Conservation (phyloP, 2,113 vertebrate genomes). For the Actinemys pallida region DNA sequence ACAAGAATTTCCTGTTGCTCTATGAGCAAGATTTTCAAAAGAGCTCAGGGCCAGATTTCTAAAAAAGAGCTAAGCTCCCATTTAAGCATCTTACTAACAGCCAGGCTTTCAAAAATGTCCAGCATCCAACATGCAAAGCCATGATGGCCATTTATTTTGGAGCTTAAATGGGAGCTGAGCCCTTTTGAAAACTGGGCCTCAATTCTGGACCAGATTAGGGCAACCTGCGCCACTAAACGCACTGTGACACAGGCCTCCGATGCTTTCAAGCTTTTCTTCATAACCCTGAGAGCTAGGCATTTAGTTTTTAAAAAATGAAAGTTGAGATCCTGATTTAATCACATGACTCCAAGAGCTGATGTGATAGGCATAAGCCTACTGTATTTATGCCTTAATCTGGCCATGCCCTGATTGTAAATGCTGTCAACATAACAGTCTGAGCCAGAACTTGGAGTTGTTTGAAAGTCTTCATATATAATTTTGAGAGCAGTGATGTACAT, state of each 20-base stretch:
- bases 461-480: background rate
- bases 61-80: background rate
- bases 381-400: background rate
- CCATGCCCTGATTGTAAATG: background rate
- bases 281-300: background rate
- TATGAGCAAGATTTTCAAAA: background rate
- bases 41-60: background rate
- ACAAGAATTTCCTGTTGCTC: background rate
- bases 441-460: background rate
- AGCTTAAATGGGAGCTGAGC: background rate
- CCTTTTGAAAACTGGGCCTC: background rate
- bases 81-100: background rate
- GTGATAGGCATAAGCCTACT: too few species aligned
- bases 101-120: background rate
- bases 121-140: background rate
- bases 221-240: background rate
- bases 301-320: background rate
- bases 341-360: background rate
- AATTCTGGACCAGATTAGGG: background rate
- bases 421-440: background rate
- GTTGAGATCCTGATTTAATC: background rate
- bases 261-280: background rate
- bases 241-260: background rate
- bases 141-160: background rate
- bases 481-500: background rate